Conservation (phyloP, 2,888 invertebrate species). For the Mythimna albipuncta region DNA sequence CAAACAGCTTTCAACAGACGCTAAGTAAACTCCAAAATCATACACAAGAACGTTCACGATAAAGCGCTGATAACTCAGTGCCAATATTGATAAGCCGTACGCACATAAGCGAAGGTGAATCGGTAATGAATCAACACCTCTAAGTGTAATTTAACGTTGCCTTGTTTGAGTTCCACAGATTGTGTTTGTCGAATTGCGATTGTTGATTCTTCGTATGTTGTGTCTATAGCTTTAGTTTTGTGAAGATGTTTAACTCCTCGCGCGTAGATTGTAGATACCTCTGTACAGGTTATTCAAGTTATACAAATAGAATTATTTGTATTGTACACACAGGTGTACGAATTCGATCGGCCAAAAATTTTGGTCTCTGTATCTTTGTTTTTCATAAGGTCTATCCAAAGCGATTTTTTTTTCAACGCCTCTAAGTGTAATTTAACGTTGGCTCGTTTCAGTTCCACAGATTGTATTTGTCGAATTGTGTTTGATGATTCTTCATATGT, state of each 20-base stretch:
- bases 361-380: too few species aligned
- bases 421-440: constrained; percentile 49
- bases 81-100: constrained; percentile 53
- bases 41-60: constrained; percentile 24
- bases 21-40: constrained; percentile 20
- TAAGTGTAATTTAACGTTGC: constrained; percentile 48
- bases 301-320: too few species aligned
- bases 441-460: constrained; percentile 48
- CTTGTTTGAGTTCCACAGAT: constrained; percentile 53
- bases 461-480: constrained; percentile 45
- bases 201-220: constrained; percentile 28
- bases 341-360: too few species aligned
- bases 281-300: too few species aligned
- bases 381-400: too few species aligned
- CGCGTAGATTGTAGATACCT: too few species aligned
- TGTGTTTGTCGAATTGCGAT: constrained; percentile 41
- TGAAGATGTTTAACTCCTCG: background rate
- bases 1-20: constrained; percentile 14
- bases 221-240: constrained; percentile 1
- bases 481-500: constrained; percentile 26
- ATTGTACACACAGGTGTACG: too few species aligned
- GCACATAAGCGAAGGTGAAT: constrained; percentile 52
- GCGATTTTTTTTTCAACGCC: constrained; percentile 27
- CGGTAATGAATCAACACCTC: constrained; percentile 50
- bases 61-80: constrained; percentile 43